Base-by-base conservation (phyloP, 2,888 invertebrate species). In the Agrilus mali region DNA sequence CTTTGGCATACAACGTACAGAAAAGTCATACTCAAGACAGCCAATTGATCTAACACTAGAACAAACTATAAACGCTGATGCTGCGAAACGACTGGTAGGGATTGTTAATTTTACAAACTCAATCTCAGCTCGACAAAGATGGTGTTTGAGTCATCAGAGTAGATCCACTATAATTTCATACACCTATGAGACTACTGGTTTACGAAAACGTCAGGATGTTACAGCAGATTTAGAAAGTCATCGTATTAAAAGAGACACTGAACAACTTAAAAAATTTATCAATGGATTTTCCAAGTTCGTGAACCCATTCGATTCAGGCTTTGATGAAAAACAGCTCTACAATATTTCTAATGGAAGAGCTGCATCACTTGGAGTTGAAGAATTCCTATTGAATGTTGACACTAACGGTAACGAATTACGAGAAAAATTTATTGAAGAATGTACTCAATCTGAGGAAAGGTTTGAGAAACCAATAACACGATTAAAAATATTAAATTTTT, bases 101-200 rank as follows among this genome's bases (percentile, higher is more conserved):
- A 33, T 43, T n/a, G 47, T 13, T 32, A 38, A 45, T 16, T 49
- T 55, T 14, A 42, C 46, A 22, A 45, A 52, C 38, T 55, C 52
- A 20, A 47, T 55, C 13, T 20, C 53, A 33, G 55, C 55, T 20
- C 39, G 55, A 33, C 55, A 55, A 49, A 50, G 55, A 32, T 56
- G 55, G 55, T 43, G 50, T 22, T 46, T 33, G 33, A 56, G 44
- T 48, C 55, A 56, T 42, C 42, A 47, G 10, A 33, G 47, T 14
- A 47, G 55, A 50, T 38, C 55, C 7, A 39, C 41, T 45, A 49
- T 56, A 17, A 54, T 55, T 36, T 35, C 36, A 2, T 22, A 39
- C 2, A 31, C 39, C 3, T 10, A 36, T n/a, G 12, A 39, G n/a
- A n/a, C n/a, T n/a, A n/a, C n/a, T n/a, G n/a, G n/a, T n/a, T n/a